phyloP scores from a whole-genome alignment of 2,888 invertebrate species.

The Sesia bembeciformis region DNA sequence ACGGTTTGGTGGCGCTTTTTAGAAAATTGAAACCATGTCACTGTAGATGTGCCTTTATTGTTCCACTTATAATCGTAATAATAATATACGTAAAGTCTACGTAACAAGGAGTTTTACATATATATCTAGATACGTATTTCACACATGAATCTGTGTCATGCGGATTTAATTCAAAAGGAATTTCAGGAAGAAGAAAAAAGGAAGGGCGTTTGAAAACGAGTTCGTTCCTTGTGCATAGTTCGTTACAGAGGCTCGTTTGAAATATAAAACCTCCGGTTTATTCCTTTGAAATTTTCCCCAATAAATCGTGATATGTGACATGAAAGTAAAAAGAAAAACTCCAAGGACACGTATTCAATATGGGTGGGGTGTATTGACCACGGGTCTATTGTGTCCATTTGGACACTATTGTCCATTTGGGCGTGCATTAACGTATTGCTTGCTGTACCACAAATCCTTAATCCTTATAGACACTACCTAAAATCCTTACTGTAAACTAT shows the following conservation, averaged over 20 bases:
- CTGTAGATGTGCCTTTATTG: background rate
- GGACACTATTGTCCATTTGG: too few species aligned
- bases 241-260: conserved; percentile 30
- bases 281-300: conserved; percentile 13
- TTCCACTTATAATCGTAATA: background rate
- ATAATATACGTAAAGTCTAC: background rate
- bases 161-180: background rate
- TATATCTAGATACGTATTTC: background rate
- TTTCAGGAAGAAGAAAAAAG: background rate
- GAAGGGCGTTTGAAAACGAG: background rate
- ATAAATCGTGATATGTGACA: conserved; percentile 9
- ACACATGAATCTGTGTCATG: background rate
- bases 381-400: too few species aligned
- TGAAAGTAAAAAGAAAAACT: conserved; percentile 1
- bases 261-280: conserved; percentile 31
- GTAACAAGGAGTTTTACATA: background rate
- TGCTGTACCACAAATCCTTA: too few species aligned
- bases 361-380: too few species aligned
- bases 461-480: too few species aligned
- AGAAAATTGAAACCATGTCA: conserved; percentile 8
- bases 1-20: conserved; percentile 9
- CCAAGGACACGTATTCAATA: conserved; percentile 3
- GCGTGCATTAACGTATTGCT: too few species aligned
- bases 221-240: conserved; percentile 15
- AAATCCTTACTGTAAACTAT: too few species aligned